A percentile compares a stretch with the other conserved stretches of the same genome.
Evolutionary conservation across 2,113 vertebrate genomes (phyloP).

Genomic region (Catharus bicknelli): DNA sequence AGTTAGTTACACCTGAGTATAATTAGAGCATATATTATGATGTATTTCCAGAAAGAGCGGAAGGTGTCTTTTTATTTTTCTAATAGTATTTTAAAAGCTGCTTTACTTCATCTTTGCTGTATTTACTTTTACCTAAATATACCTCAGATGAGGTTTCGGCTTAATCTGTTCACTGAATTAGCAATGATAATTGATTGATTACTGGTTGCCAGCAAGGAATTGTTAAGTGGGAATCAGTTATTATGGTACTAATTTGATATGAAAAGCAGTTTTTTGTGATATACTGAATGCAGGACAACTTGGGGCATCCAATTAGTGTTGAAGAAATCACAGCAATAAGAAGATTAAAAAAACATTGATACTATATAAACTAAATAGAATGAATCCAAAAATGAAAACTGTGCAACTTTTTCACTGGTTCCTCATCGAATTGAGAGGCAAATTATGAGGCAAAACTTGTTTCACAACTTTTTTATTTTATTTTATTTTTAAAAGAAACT

Average conservation of each 20-base stretch:
- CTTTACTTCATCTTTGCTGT: not conserved
- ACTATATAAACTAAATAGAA: not conserved
- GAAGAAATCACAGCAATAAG: not conserved
- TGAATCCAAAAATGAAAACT: not conserved
- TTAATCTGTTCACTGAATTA: conserved; percentile 49
- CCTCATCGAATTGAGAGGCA: not conserved
- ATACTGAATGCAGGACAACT: not conserved
- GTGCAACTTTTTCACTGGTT: not conserved
- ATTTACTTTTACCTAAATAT: conserved; percentile 15
- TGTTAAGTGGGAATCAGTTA: conserved; percentile 6
- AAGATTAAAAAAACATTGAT: conserved; percentile 15
- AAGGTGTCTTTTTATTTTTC: rapidly evolving
- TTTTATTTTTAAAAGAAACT: not conserved
- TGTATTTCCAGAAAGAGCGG: not conserved
- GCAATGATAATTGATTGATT: conserved; percentile 41
- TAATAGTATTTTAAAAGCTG: not conserved
- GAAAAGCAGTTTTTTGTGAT: conserved; percentile 12
- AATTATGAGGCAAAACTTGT: not conserved
- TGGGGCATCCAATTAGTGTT: conserved; percentile 32
- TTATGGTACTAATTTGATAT: not conserved
- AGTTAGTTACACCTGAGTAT: not conserved
- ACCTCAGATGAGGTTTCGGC: conserved; percentile 34
- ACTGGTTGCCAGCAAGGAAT: conserved; percentile 49
- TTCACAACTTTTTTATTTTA: not conserved
- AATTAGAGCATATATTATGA: not conserved